Evolutionary conservation across 2,888 invertebrate genomes (phyloP), one percentile per base, ranked within the genome.

Genomic region (Lepidocyrtinus sp.): DNA sequence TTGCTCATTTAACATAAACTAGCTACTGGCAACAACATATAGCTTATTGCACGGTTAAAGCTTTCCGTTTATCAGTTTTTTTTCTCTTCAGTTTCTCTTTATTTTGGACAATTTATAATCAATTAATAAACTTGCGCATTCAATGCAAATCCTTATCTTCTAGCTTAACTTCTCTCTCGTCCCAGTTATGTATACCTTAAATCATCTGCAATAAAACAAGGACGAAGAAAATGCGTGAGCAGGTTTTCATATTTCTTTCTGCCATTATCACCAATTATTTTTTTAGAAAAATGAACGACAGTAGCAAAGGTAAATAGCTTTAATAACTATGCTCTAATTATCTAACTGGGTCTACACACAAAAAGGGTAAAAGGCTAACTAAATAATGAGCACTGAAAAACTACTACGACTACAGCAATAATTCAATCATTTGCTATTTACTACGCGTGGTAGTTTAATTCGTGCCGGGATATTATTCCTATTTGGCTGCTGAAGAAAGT

Each of bases 21-120:
- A 36, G 59, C 62, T 75, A 75, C 63, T 75, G 69, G 69, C 75
- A 75, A 67, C 45, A 62, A 62, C 24, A 26, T 70, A 55, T 21
- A 59, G 55, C 12, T 36, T 36, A 7, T 36, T 70, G 69, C 55
- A 59, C 69, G n/a, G n/a, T 24, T 24, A 63, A 15, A 22, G 36
- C 12, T 36, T 36, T 5, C 12, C 12, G 36, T 36, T 36, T 12
- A 36, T 36, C 36, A 12, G 12, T 7, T n/a, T n/a, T n/a, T n/a
- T n/a, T n/a, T n/a, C n/a, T n/a, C 36, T 36, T 36, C 36, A 36
- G 36, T 7, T 7, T 36, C 12, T 36, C 36, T 36, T 36, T 12
- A 12, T 7, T 36, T n/a, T n/a, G 36, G 36, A 36, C 12, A 36
- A 36, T 36, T 36, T 36, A 36, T 36, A 36, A 36, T 36, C 36